Percentiles rank a stretch among this genome's conserved stretches.
These are phyloP conservation scores for Mus minutoides DNA, from an alignment of 2,797 vertebrate species.

Conservation along the genomic window DNA sequence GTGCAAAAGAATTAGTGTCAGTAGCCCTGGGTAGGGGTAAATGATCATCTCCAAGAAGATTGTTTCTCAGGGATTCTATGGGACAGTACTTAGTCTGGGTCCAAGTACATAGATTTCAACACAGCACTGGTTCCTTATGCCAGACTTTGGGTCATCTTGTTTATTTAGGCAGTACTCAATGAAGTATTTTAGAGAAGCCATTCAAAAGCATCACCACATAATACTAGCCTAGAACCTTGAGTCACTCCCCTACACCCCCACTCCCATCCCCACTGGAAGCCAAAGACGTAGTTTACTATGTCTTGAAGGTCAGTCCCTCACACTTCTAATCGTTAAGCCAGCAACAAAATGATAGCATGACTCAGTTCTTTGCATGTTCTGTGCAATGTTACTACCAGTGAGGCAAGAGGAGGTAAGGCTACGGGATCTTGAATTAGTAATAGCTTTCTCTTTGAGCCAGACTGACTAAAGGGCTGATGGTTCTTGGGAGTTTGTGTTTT, in stretches of 20 bases:
- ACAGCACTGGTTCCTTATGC: neutral
- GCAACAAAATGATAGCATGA: neutral
- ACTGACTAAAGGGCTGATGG: constrained; percentile 11
- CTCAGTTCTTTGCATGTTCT: neutral
- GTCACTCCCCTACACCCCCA: neutral
- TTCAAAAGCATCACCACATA: neutral
- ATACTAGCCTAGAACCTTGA: neutral
- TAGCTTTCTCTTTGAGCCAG: constrained; percentile 28
- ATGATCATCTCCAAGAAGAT: neutral
- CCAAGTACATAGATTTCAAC: constrained; percentile 51
- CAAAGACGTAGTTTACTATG: neutral
- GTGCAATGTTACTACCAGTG: neutral
- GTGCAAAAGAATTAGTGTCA: neutral
- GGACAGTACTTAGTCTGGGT: neutral
- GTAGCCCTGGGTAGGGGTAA: neutral
- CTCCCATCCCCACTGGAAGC: neutral
- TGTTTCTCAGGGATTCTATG: constrained; percentile 38
- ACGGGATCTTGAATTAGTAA: neutral
- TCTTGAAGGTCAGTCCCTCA: neutral
- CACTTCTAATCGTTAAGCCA: neutral
- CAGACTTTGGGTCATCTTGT: neutral
- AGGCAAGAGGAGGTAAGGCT: constrained; percentile 7
- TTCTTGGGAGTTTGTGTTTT: constrained; percentile 65
- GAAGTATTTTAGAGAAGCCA: constrained; percentile 46
- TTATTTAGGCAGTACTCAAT: constrained; percentile 32